phyloP scores from a whole-genome alignment of 2,888 invertebrate species.

The Halictus ligatus region DNA sequence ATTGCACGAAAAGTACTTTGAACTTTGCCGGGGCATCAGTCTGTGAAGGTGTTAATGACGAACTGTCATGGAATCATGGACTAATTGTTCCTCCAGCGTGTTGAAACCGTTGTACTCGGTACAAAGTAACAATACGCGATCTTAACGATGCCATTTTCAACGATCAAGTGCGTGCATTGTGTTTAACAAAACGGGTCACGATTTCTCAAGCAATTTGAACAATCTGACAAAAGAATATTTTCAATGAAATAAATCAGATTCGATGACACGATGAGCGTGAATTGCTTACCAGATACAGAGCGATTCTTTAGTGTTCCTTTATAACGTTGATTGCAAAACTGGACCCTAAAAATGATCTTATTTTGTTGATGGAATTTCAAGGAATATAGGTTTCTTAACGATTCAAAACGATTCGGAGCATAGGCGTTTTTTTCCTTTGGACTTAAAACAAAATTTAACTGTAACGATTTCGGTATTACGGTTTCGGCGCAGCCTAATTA shows the following conservation, averaged over 20 bases:
- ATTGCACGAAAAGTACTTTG: conserved; percentile 16
- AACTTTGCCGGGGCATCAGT: neutral
- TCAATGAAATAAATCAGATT: neutral
- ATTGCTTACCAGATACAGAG: too few species aligned
- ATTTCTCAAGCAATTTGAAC: neutral
- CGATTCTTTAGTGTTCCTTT: too few species aligned
- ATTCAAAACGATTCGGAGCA: too few species aligned
- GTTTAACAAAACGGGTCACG: neutral
- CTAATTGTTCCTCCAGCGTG: neutral
- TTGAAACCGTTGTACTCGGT: neutral
- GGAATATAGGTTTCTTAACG: too few species aligned
- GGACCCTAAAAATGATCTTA: too few species aligned
- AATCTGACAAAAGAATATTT: neutral
- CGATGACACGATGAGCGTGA: neutral
- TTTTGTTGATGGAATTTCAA: too few species aligned
- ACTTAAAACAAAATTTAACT: too few species aligned
- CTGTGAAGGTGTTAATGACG: neutral
- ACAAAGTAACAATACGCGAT: neutral
- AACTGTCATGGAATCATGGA: neutral
- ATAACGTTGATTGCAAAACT: too few species aligned
- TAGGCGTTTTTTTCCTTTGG: too few species aligned
- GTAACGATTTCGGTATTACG: too few species aligned
- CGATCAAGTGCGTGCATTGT: neutral
- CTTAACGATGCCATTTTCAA: neutral
- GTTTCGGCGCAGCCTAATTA: too few species aligned